Evolutionary conservation across 2,797 vertebrate species (phyloP).

Genomic region (Phoeniculus purpureus): DNA sequence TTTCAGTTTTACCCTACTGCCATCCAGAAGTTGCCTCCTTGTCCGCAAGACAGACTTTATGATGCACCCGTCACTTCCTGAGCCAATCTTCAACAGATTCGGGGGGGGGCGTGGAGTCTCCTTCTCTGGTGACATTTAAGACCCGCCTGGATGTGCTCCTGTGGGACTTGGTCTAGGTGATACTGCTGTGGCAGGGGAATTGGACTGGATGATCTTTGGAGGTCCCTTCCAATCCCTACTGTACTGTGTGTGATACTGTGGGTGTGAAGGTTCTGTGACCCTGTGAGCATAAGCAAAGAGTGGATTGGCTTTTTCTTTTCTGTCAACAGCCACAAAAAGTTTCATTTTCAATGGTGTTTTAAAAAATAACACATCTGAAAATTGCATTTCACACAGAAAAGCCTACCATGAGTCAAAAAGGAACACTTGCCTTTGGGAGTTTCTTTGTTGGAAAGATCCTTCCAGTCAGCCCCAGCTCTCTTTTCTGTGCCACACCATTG

Average conservation of each 20-base stretch:
- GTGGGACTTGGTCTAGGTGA: too few relatives aligned
- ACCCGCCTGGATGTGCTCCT: too few relatives aligned
- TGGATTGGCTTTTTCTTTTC: background rate
- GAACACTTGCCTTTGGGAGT: background rate
- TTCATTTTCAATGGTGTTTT: background rate
- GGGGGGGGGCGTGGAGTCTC: too few relatives aligned
- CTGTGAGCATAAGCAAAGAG: background rate
- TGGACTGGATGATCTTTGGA: too few relatives aligned
- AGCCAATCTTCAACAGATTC: slow-evolving; percentile 3
- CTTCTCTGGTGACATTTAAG: too few relatives aligned
- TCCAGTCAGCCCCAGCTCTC: background rate
- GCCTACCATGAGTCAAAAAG: background rate
- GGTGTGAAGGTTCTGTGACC: background rate
- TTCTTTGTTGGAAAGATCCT: background rate
- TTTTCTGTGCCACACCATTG: background rate
- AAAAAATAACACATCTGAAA: background rate
- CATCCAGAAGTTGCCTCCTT: background rate
- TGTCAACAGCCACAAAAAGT: background rate
- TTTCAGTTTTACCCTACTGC: slow-evolving; percentile 8
- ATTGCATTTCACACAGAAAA: background rate
- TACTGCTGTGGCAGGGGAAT: too few relatives aligned
- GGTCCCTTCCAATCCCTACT: too few relatives aligned
- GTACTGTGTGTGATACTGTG: too few relatives aligned
- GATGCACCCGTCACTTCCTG: slow-evolving; percentile 24
- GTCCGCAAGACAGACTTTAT: slow-evolving; percentile 28